phyloP scores from a whole-genome alignment of 1,140 invertebrate genomes.

The Lamellibrachia luymesi region DNA sequence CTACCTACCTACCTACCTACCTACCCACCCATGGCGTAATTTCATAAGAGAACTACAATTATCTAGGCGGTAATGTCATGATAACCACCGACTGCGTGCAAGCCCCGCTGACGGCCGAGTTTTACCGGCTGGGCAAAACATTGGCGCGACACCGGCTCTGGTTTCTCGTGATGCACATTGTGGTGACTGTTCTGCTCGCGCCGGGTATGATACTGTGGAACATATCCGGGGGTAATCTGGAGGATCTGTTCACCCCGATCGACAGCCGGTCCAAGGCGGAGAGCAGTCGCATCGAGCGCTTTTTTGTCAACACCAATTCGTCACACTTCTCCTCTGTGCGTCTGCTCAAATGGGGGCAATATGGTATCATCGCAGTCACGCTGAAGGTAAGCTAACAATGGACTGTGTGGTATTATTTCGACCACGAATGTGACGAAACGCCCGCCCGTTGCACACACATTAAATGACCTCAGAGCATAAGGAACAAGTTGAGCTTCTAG shows the following conservation, averaged over 20 bases:
- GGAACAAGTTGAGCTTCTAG: too few species aligned
- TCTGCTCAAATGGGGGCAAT: neutral
- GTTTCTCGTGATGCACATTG: neutral
- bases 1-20: too few species aligned
- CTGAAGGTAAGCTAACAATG: neutral
- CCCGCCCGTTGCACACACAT: too few species aligned
- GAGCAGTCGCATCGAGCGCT: neutral
- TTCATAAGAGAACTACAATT: too few species aligned
- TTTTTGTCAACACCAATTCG: neutral
- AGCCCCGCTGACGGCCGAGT: neutral
- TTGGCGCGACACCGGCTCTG: neutral
- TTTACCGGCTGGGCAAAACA: neutral
- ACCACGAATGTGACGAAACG: too few species aligned
- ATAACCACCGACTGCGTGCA: neutral
- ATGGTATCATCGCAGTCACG: neutral
- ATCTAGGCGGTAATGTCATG: neutral
- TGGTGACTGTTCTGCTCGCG: neutral
- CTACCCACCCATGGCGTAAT: too few species aligned
- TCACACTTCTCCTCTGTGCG: neutral
- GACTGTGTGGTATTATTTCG: too few species aligned
- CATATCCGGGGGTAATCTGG: neutral
- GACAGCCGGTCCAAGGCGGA: neutral
- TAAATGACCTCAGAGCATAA: too few species aligned
- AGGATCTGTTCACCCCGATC: neutral
- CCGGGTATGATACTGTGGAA: neutral